Evolutionary conservation across 2,888 invertebrate genomes (phyloP), one percentile per base, ranked within the genome.

Genomic region (Oxystoma pomonae): DNA sequence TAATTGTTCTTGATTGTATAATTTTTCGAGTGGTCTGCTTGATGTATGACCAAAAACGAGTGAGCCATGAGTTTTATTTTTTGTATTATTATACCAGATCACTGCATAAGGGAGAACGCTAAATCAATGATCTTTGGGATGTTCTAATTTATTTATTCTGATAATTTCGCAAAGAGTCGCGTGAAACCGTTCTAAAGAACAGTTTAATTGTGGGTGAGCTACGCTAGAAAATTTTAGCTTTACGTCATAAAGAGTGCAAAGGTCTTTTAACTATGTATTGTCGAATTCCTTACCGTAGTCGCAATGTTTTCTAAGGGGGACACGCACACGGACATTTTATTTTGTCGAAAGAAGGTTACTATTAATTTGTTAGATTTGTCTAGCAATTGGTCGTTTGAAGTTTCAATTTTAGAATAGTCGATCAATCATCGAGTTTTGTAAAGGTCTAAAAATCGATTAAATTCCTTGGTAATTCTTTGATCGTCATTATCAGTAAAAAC

Each of bases 261-360:
- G 60, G 12, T 57, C 51, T 60, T 57, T 18, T 12, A 35, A 51
- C 20, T 22, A 16, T 35, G 18, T 1, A 50, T 61, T 58, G 19
- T 63, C 49, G 5, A 57, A 1, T 55, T 56, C 21, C 55, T 63
- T 55, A 53, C 60, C 63, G 19, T 58, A 58, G 59, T 64, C 59
- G 21, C 52, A 50, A 1, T 61, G 55, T n/a, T 58, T 62, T 59
- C 58, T 59, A 9, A 49, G 5, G 58, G 62, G 57, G n/a, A 62
- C 16, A 12, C 60, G 58, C 35, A 62, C 50, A 5, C n/a, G n/a
- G n/a, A n/a, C n/a, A 65, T 21, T 18, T 62, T 62, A 16, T 57
- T 65, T 64, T 64, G 51, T 35, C 57, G 9, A 57, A 64, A 64
- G 57, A 65, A 65, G 1, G 65, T 65, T 18, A 65, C 17, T 20